Percentiles rank a stretch among this genome's conserved stretches.
These are phyloP conservation scores for Phenacoccus solenopsis DNA, from an alignment of 1,140 invertebrate species.

Conservation along the genomic window DNA sequence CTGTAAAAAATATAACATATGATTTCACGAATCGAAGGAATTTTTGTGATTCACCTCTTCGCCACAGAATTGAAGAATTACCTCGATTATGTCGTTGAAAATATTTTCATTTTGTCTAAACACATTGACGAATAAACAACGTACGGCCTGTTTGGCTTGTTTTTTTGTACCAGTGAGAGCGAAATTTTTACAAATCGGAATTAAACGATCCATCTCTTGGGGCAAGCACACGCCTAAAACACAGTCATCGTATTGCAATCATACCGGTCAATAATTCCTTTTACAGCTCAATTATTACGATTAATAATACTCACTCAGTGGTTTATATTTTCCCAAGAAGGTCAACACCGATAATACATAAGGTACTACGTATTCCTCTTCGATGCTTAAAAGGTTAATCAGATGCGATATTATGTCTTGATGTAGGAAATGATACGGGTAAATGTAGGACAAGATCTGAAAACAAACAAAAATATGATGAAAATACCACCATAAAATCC, in stretches of 20 bases:
- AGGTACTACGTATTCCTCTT: constrained; percentile 71
- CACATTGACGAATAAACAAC: constrained; percentile 80
- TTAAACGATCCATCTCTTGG: constrained; percentile 53
- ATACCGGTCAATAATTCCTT: not conserved
- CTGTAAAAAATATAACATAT: no score
- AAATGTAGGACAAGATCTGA: constrained; percentile 72
- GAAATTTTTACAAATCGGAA: constrained; percentile 74
- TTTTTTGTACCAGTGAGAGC: constrained; percentile 79
- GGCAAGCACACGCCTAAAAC: constrained; percentile 61
- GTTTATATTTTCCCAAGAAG: constrained; percentile 75
- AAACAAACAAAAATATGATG: constrained; percentile 27
- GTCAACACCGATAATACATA: constrained; percentile 69
- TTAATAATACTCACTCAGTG: constrained; percentile 55
- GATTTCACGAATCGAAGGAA: no score
- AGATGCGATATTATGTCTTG: constrained; percentile 69
- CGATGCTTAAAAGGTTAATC: constrained; percentile 58
- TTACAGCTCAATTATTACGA: not conserved
- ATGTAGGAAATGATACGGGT: constrained; percentile 82
- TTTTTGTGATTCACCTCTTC: not conserved
- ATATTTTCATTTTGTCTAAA: constrained; percentile 63
- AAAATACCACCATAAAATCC: not conserved
- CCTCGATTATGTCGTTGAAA: constrained; percentile 77
- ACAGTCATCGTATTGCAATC: no score
- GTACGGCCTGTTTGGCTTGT: constrained; percentile 90
- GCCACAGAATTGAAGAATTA: no score